These are phyloP conservation scores for Drepana arcuata DNA, from an alignment of 1,140 invertebrate genomes.

Conservation along the genomic window DNA sequence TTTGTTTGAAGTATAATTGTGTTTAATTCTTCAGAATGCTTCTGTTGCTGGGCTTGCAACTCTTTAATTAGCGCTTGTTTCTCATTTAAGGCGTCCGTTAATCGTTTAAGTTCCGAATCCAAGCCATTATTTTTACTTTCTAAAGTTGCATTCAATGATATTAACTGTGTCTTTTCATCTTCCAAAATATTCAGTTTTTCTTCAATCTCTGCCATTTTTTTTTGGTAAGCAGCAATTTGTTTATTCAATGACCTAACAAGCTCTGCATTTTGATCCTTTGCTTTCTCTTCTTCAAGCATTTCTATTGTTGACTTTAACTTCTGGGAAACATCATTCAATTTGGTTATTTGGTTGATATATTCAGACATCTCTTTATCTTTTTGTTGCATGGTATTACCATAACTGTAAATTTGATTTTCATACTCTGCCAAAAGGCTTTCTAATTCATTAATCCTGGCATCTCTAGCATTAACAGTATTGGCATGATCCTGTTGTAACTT, in stretches of 20 bases:
- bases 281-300: conserved; percentile 65
- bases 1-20: conserved; percentile 55
- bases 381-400: conserved; percentile 48
- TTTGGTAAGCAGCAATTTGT: conserved; percentile 64
- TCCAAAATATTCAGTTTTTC: conserved; percentile 55
- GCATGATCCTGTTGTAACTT: conserved; percentile 52
- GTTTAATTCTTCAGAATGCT: conserved; percentile 50
- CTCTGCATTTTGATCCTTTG: conserved; percentile 56
- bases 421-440: conserved; percentile 53
- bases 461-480: conserved; percentile 29
- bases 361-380: conserved; percentile 67
- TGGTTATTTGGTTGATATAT: conserved; percentile 67
- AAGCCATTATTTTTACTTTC: conserved; percentile 37
- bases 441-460: conserved; percentile 49
- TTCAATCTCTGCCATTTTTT: conserved; percentile 50
- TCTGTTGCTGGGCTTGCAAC: conserved; percentile 51
- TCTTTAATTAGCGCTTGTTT: conserved; percentile 53
- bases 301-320: conserved; percentile 63
- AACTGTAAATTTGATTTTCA: conserved; percentile 52
- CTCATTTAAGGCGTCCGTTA: conserved; percentile 44
- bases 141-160: conserved; percentile 31
- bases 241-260: conserved; percentile 58
- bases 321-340: conserved; percentile 63
- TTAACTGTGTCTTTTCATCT: conserved; percentile 49
- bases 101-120: conserved; percentile 43